Percentiles rank a stretch among this genome's conserved stretches.
These are phyloP conservation scores for Rhagonycha fulva DNA, from an alignment of 2,888 invertebrate genomes.

Conservation along the genomic window DNA sequence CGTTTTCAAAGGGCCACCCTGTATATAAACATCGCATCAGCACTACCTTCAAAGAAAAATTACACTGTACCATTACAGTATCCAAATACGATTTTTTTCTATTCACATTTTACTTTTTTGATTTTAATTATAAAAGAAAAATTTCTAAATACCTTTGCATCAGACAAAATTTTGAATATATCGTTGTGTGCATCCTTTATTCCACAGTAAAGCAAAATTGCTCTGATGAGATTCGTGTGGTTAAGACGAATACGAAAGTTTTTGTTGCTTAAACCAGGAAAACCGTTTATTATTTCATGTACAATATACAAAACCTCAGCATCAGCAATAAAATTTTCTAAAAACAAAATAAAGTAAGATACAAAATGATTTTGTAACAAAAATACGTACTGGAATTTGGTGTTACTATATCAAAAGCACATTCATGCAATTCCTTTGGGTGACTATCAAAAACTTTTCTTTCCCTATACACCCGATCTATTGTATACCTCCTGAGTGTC, in stretches of 20 bases:
- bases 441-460: slow-evolving; percentile 79
- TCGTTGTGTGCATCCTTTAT: slow-evolving; percentile 70
- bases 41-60: too few relatives aligned
- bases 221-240: slow-evolving; percentile 76
- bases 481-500: slow-evolving; percentile 80
- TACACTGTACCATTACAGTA: too few relatives aligned
- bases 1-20: too few relatives aligned
- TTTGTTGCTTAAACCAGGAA: slow-evolving; percentile 66
- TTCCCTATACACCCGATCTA: slow-evolving; percentile 86
- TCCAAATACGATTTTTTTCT: too few relatives aligned
- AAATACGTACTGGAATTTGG: slow-evolving; percentile 63
- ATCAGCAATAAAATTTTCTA: slow-evolving; percentile 76
- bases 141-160: slow-evolving; percentile 52
- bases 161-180: slow-evolving; percentile 57
- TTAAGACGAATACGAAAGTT: slow-evolving; percentile 76
- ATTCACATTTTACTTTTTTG: too few relatives aligned
- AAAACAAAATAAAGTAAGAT: background rate
- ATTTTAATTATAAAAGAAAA: background rate
- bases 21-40: too few relatives aligned
- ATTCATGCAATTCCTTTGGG: slow-evolving; percentile 87
- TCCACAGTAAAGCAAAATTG: slow-evolving; percentile 78
- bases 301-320: slow-evolving; percentile 83
- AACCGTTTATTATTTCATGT: slow-evolving; percentile 72
- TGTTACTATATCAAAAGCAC: slow-evolving; percentile 91
- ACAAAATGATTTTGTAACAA: background rate